phyloP scores from a whole-genome alignment of 2,113 vertebrate genomes.

The Tenrec ecaudatus region DNA sequence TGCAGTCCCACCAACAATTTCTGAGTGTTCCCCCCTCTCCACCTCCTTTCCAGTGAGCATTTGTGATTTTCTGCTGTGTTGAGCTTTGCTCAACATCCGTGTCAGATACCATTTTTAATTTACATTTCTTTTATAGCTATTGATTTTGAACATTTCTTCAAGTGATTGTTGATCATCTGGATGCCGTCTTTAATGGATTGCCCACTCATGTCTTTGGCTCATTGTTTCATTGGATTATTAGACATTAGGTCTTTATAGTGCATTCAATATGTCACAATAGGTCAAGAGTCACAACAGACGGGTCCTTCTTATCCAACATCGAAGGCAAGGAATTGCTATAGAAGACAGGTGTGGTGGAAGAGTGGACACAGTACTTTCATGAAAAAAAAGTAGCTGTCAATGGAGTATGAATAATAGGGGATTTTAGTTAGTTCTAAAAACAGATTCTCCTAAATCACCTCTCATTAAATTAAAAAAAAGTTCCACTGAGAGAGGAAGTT shows the following conservation, averaged over 20 bases:
- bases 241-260: conserved; percentile 70
- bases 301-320: conserved; percentile 73
- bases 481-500: neutral
- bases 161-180: too few species aligned
- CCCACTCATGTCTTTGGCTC: too few species aligned
- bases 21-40: too few species aligned
- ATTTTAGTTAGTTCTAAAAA: conserved; percentile 32
- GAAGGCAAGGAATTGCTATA: conserved; percentile 65
- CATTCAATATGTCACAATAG: conserved; percentile 79
- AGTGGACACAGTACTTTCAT: neutral
- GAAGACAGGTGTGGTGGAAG: neutral
- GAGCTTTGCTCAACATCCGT: too few species aligned
- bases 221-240: too few species aligned
- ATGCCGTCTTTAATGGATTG: too few species aligned
- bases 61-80: too few species aligned
- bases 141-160: too few species aligned
- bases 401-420: neutral
- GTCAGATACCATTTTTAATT: too few species aligned
- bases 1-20: too few species aligned
- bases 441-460: neutral
- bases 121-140: too few species aligned
- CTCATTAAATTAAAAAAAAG: neutral
- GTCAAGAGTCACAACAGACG: conserved; percentile 72
- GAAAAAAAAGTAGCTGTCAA: neutral
- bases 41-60: too few species aligned